phyloP scores from a whole-genome alignment of 2,888 invertebrate species.

The Eristalis tenax region DNA sequence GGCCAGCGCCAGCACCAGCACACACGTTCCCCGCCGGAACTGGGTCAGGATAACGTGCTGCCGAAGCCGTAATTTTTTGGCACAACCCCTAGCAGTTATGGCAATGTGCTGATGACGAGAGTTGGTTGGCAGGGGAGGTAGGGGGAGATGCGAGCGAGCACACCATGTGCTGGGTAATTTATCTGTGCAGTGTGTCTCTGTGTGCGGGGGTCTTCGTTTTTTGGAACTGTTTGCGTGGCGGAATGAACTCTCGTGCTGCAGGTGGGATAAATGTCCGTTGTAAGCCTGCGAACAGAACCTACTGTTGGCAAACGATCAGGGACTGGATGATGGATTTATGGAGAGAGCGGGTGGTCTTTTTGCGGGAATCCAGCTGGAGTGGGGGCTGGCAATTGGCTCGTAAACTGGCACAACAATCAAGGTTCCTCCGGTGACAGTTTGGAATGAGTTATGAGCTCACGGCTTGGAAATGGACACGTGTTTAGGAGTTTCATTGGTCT shows the following conservation, averaged over 20 bases:
- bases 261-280: constrained; percentile 55
- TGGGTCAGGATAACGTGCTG: constrained; percentile 57
- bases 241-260: constrained; percentile 35
- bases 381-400: neutral
- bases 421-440: too few relatives aligned
- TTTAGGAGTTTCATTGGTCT: too few relatives aligned
- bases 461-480: too few relatives aligned
- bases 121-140: constrained; percentile 34
- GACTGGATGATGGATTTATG: constrained; percentile 39
- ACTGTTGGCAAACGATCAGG: constrained; percentile 56
- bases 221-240: neutral
- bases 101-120: constrained; percentile 56
- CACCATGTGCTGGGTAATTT: constrained; percentile 47
- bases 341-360: neutral
- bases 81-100: constrained; percentile 44
- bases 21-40: constrained; percentile 30
- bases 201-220: constrained; percentile 34
- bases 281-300: constrained; percentile 7
- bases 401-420: neutral
- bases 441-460: too few relatives aligned
- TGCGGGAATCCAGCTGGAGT: neutral
- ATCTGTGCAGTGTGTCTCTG: constrained; percentile 9
- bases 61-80: constrained; percentile 46
- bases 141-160: constrained; percentile 40
- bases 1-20: constrained; percentile 28